These are phyloP conservation scores for Bugulina stolonifera DNA, from an alignment of 2,888 invertebrate genomes.

Conservation along the genomic window DNA sequence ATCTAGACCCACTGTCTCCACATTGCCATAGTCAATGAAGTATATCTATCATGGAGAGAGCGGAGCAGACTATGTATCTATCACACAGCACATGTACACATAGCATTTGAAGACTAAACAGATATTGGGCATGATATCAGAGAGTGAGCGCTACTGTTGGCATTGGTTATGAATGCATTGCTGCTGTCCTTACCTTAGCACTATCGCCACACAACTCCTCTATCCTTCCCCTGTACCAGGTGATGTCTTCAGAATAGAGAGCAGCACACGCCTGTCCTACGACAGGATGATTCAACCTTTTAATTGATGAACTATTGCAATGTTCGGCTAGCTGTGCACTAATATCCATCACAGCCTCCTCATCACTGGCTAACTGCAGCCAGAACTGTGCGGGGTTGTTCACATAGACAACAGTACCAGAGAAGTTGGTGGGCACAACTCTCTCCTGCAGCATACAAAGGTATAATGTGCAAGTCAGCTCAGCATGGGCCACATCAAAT, in stretches of 20 bases:
- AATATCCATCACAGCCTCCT: not conserved
- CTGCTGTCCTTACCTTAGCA: no score
- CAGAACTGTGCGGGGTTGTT: constrained; percentile 20
- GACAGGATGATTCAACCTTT: not conserved
- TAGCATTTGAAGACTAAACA: no score
- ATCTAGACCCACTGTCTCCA: constrained; percentile 10
- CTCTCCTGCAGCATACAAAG: not conserved
- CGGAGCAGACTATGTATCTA: no score
- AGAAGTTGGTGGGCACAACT: not conserved
- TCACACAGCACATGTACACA: no score
- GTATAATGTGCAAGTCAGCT: not conserved
- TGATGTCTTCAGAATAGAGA: not conserved
- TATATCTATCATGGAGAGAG: no score
- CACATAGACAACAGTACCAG: not conserved
- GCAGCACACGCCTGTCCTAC: constrained; percentile 22
- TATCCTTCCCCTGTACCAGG: constrained; percentile 8
- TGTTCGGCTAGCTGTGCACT: constrained; percentile 18
- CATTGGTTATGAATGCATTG: no score
- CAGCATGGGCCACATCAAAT: no score
- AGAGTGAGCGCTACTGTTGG: no score
- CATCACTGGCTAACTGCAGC: not conserved
- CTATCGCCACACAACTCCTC: no score
- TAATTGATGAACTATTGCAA: not conserved
- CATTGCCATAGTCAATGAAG: constrained; percentile 29
- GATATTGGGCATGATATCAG: no score